A percentile compares a stretch with the other conserved stretches of the same genome.
These are phyloP conservation scores for Thecophora atra DNA, from an alignment of 2,888 invertebrate genomes.

Conservation along the genomic window DNA sequence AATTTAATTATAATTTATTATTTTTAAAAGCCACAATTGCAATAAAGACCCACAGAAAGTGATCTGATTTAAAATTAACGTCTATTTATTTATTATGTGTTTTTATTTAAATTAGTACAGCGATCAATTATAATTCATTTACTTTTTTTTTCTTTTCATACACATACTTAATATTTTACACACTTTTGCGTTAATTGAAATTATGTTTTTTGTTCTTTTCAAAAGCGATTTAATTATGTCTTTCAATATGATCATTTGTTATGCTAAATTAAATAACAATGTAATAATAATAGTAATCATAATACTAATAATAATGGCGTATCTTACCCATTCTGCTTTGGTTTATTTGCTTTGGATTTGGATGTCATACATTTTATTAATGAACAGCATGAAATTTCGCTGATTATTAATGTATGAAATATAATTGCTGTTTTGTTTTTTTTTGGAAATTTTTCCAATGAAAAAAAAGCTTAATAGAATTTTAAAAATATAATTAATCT, in stretches of 20 bases:
- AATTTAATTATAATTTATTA: no score
- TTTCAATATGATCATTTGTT: background rate
- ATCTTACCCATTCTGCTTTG: background rate
- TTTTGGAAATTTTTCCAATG: no score
- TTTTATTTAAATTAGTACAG: conserved; percentile 9
- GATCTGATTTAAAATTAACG: conserved; percentile 47
- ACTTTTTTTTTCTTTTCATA: background rate
- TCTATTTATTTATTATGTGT: conserved; percentile 43
- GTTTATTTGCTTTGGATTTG: background rate
- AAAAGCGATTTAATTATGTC: no score
- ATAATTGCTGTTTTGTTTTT: no score
- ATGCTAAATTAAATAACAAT: background rate
- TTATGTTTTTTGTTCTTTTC: background rate
- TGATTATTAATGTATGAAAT: no score
- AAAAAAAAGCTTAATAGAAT: no score
- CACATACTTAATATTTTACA: conserved; percentile 14
- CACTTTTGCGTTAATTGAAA: background rate
- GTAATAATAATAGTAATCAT: background rate
- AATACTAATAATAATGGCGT: no score
- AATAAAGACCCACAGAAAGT: no score
- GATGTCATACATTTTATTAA: background rate
- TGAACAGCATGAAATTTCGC: no score
- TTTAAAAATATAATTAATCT: conserved; percentile 49
- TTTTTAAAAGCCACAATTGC: no score
- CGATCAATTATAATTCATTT: conserved; percentile 27